Percentiles rank a stretch among this genome's conserved stretches.
Evolutionary conservation across 1,140 invertebrate genomes (phyloP).

Genomic region (Lepidurus packardi): DNA sequence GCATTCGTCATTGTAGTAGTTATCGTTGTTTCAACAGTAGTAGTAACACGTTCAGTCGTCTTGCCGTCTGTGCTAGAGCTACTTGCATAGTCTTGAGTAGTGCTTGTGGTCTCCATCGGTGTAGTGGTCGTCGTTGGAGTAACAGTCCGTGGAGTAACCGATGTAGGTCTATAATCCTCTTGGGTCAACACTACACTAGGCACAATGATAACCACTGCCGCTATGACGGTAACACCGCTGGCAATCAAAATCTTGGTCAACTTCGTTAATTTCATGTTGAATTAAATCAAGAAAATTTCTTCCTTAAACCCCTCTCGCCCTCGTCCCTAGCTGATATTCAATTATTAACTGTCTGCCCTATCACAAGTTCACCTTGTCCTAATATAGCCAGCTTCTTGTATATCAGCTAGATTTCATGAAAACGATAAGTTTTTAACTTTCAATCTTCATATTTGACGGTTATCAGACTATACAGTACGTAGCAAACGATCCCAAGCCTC

Average conservation of each 20-base stretch:
- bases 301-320: neutral
- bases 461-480: too few relatives aligned
- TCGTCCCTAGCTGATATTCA: too few relatives aligned
- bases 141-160: conserved; percentile 20
- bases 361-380: too few relatives aligned
- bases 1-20: neutral
- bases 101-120: neutral
- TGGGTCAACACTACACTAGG: conserved; percentile 16
- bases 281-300: neutral
- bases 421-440: too few relatives aligned
- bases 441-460: too few relatives aligned
- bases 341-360: too few relatives aligned
- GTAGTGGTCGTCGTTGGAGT: conserved; percentile 20
- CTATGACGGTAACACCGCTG: neutral
- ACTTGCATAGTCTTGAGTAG: neutral
- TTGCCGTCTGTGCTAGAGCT: neutral
- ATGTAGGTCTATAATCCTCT: neutral
- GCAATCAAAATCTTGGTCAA: neutral
- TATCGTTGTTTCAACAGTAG: neutral
- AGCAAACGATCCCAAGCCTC: too few relatives aligned
- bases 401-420: too few relatives aligned
- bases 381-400: too few relatives aligned
- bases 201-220: neutral
- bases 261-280: neutral
- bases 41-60: conserved; percentile 20